phyloP scores from a whole-genome alignment of 2,888 invertebrate species.

The Matsumyia berberina region DNA sequence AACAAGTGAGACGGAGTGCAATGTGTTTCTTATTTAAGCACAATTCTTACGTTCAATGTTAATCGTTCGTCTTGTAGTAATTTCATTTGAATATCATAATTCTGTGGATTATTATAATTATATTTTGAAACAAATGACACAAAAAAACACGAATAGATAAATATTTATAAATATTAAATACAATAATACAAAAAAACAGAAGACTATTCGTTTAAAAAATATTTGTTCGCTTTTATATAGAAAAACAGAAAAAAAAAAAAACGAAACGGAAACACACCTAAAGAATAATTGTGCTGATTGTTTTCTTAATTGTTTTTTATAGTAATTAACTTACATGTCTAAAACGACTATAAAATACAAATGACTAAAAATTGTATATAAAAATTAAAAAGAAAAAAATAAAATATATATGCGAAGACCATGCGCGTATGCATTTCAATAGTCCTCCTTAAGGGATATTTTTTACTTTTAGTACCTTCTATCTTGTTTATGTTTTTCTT shows the following conservation, averaged over 20 bases:
- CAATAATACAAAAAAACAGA: constrained; percentile 9
- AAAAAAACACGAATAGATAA: constrained; percentile 67
- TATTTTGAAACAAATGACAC: constrained; percentile 57
- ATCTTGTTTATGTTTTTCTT: constrained; percentile 37
- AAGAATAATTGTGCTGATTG: constrained; percentile 70
- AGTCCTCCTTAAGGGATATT: constrained; percentile 18
- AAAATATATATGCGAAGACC: neutral
- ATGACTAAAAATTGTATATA: constrained; percentile 71
- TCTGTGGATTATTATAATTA: constrained; percentile 15
- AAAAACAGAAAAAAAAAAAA: constrained; percentile 9
- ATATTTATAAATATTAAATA: constrained; percentile 41
- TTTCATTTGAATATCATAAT: constrained; percentile 4
- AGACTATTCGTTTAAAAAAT: constrained; percentile 18
- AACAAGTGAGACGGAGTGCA: too few species aligned
- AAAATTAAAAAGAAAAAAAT: constrained; percentile 44
- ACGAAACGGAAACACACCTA: constrained; percentile 56
- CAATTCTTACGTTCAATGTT: neutral
- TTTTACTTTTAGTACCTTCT: constrained; percentile 62
- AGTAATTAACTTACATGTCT: constrained; percentile 60
- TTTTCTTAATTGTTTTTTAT: constrained; percentile 33
- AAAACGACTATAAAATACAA: constrained; percentile 71
- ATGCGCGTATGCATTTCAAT: constrained; percentile 3
- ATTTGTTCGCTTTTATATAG: constrained; percentile 16
- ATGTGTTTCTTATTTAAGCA: constrained; percentile 1
- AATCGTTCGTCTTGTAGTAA: neutral